phyloP scores from a whole-genome alignment of 2,113 vertebrate species.

The Ictalurus punctatus region DNA sequence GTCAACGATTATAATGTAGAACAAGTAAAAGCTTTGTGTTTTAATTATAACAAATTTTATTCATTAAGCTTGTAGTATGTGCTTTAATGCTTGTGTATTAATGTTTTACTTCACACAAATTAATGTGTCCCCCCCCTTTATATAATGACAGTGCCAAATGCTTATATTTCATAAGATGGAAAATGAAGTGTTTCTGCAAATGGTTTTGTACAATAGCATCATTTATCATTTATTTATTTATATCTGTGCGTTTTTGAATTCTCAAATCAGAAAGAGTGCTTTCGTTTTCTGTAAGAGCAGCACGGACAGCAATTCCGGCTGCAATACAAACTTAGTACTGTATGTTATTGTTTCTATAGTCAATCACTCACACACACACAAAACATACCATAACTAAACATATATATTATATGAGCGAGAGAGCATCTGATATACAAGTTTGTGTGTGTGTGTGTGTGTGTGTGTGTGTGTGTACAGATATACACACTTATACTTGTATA shows the following conservation, averaged over 20 bases:
- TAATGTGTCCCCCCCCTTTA: too few relatives aligned
- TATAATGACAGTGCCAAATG: constrained; percentile 1
- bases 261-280: too few relatives aligned
- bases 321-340: background rate
- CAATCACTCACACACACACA: too few relatives aligned
- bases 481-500: too few relatives aligned
- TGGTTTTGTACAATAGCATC: background rate
- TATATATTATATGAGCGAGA: too few relatives aligned
- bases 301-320: too few relatives aligned
- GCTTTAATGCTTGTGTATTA: constrained; percentile 13
- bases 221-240: background rate
- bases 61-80: background rate
- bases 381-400: too few relatives aligned
- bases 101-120: background rate
- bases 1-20: background rate
- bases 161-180: constrained; percentile 33
- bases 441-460: too few relatives aligned
- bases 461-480: too few relatives aligned
- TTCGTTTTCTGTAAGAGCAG: too few relatives aligned
- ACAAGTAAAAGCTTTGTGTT: background rate
- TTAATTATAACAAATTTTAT: constrained; percentile 4
- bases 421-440: too few relatives aligned
- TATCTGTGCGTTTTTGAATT: background rate
- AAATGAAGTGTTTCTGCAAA: constrained; percentile 39
- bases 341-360: background rate